A percentile compares a stretch with the other conserved stretches of the same genome.
phyloP scores from a whole-genome alignment of 1,140 invertebrate genomes.

The Lepidurus arcticus region DNA sequence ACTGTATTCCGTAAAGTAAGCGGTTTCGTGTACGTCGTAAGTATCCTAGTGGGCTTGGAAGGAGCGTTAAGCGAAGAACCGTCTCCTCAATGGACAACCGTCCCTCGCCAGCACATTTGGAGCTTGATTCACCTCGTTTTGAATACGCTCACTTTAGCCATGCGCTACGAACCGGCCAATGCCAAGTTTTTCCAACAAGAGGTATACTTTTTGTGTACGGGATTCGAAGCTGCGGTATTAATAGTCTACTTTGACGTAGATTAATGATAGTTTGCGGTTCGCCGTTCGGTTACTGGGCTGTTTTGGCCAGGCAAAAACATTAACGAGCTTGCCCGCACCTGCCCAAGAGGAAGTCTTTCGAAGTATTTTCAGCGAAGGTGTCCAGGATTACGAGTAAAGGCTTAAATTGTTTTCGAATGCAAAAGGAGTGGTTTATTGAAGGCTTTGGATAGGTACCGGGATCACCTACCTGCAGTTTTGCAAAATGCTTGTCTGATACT shows the following conservation, averaged over 20 bases:
- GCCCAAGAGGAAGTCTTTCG: slow-evolving; percentile 51
- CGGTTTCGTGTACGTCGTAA: slow-evolving; percentile 96
- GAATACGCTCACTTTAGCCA: slow-evolving; percentile 90
- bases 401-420: background rate
- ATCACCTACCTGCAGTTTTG: background rate
- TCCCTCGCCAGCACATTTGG: slow-evolving; percentile 54
- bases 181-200: slow-evolving; percentile 97
- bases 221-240: background rate
- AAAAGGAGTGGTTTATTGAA: background rate
- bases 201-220: slow-evolving; percentile 49
- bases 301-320: slow-evolving; percentile 53
- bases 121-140: slow-evolving; percentile 81
- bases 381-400: slow-evolving; percentile 40
- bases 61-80: slow-evolving; percentile 57
- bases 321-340: slow-evolving; percentile 13
- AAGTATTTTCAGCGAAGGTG: slow-evolving; percentile 64
- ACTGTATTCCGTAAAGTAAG: slow-evolving; percentile 93
- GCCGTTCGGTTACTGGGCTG: slow-evolving; percentile 84
- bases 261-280: slow-evolving; percentile 84
- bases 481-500: slow-evolving; percentile 71
- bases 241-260: slow-evolving; percentile 46
- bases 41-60: slow-evolving; percentile 88
- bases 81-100: slow-evolving; percentile 43
- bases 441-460: background rate
- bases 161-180: slow-evolving; percentile 98